A percentile compares a stretch with the other conserved stretches of the same genome.
These are phyloP conservation scores for Drosophila paramelanica DNA, from an alignment of 2,888 invertebrate genomes.

Conservation along the genomic window DNA sequence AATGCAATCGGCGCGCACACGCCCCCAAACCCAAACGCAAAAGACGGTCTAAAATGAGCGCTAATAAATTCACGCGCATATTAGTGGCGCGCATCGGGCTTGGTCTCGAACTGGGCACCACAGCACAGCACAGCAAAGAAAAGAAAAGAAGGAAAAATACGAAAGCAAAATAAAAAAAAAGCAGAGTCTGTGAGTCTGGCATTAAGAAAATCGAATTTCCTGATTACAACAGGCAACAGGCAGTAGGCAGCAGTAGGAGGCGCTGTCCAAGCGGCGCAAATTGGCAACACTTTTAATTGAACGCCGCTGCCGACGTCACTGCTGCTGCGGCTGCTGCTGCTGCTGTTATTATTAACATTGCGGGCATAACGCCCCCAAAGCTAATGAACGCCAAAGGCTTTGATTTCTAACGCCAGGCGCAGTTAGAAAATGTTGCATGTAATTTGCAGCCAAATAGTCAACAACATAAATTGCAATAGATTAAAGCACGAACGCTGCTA, in stretches of 20 bases:
- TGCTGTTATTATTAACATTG: conserved; percentile 69
- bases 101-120: conserved; percentile 8
- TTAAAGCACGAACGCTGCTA: conserved; percentile 19
- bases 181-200: conserved; percentile 46
- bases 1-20: conserved; percentile 74
- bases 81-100: conserved; percentile 47
- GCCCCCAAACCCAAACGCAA: conserved; percentile 60
- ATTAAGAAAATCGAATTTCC: conserved; percentile 84
- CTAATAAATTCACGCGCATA: conserved; percentile 81
- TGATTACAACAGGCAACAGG: conserved; percentile 70
- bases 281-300: conserved; percentile 79
- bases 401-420: conserved; percentile 74
- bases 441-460: conserved; percentile 76
- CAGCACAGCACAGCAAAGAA: no score
- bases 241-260: conserved; percentile 31
- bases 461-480: conserved; percentile 72
- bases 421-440: conserved; percentile 70
- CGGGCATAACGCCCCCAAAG: conserved; percentile 80
- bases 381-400: conserved; percentile 83
- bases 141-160: no score
- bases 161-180: no score
- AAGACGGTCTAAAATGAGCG: conserved; percentile 59
- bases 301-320: conserved; percentile 44
- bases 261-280: conserved; percentile 66
- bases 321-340: conserved; percentile 10